Base-by-base conservation (phyloP, 2,113 vertebrate species). In the Plestiodon gilberti region DNA sequence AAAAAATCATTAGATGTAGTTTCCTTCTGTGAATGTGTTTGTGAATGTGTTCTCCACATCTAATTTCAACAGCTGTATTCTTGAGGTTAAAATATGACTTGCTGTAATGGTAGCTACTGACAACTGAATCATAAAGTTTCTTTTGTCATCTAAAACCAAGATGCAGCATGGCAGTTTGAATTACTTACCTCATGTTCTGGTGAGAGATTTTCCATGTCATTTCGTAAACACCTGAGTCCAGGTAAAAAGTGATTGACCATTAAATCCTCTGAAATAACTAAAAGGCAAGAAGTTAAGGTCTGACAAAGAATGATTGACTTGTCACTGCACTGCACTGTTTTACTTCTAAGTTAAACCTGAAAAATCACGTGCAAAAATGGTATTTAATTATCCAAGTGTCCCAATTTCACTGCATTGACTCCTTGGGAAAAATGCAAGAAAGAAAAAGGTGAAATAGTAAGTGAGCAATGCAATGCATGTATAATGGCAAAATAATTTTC, bases 161-260 rank as follows among this genome's bases (percentile, higher is more conserved):
- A 52, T 23, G 8, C 22, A 14, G 1, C 57, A 61, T 55, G 70
- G 22, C 64, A 83, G 88, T 78, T 4, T 43, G 0, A n/a, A 82
- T 78, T 87, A 80, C 95, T 96, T 86, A 99, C 99, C 98, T 99
- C 99, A 70, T 99, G 99, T 92, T 99, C 99, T 67, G 98, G 98
- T 2, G 99, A 99, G 59, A 99, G 98, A 69, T 98, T 98, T 90
- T 99, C 99, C 98, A 99, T 99, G 95, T 99, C 99, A 3, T 92
- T 95, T 57, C 98, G 98, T 91, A 99, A 97, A 97, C 98, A 99
- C 94, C 98, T 97, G 88, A 99, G 97, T 88, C 99, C 99, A 2
- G 99, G 99, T 94, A 99, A 96, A 96, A 99, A 99, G 95, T 99
- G 98, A 96, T 97, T 99, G 78, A 99, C 96, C 99, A 99, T 99